phyloP scores from a whole-genome alignment of 2,888 invertebrate species.

The Meliscaeva auricollis region DNA sequence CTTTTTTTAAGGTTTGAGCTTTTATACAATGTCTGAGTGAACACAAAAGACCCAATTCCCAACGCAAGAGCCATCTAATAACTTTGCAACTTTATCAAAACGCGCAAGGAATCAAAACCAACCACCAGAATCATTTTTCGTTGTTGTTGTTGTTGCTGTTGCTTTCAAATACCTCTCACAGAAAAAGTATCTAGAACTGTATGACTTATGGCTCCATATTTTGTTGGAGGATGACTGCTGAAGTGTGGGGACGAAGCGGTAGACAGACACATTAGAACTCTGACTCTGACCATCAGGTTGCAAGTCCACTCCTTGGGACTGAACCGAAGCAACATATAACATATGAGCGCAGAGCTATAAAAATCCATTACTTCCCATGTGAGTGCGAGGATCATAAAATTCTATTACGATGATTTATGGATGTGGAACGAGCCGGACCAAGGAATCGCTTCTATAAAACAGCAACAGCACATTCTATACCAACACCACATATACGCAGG shows the following conservation, averaged over 20 bases:
- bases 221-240: conserved; percentile 23
- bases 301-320: conserved; percentile 66
- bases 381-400: conserved; percentile 76
- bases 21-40: conserved; percentile 2
- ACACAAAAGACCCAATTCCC: conserved; percentile 55
- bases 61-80: conserved; percentile 52
- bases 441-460: not conserved
- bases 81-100: conserved; percentile 70
- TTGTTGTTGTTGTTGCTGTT: not conserved
- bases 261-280: conserved; percentile 61
- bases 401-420: conserved; percentile 76
- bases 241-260: not conserved
- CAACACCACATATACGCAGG: conserved; percentile 19
- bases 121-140: conserved; percentile 45
- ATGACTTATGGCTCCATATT: conserved; percentile 64
- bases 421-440: conserved; percentile 72
- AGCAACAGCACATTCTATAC: not conserved
- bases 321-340: conserved; percentile 34
- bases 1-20: conserved; percentile 5
- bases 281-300: conserved; percentile 41
- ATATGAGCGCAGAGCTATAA: conserved; percentile 67
- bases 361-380: conserved; percentile 75
- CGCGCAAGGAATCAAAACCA: conserved; percentile 53
- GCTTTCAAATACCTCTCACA: not conserved
- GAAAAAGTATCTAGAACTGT: conserved; percentile 15